phyloP scores from a whole-genome alignment of 2,888 invertebrate genomes.

The Harpagoxenus sublaevis region DNA sequence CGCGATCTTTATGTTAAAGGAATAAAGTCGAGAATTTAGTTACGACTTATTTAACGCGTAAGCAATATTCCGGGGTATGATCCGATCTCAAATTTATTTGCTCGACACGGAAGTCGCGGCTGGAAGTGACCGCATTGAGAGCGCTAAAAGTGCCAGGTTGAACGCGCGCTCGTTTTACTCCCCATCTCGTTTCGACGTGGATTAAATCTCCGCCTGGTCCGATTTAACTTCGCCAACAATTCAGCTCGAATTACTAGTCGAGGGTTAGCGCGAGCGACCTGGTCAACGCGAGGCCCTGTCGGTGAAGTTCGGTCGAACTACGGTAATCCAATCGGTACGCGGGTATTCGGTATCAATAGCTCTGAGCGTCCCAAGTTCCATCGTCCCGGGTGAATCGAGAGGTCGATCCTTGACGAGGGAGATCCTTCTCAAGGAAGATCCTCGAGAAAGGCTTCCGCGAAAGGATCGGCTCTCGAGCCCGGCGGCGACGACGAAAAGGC shows the following conservation, averaged over 20 bases:
- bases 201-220: constrained; percentile 11
- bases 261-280: not conserved
- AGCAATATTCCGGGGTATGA: not conserved
- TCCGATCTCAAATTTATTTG: not conserved
- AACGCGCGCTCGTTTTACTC: not conserved
- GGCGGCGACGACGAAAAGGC: constrained; percentile 74
- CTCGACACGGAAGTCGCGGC: not conserved
- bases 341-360: not conserved
- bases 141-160: not conserved
- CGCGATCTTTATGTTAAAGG: not conserved
- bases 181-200: not conserved
- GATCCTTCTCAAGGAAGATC: not conserved
- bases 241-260: constrained; percentile 34
- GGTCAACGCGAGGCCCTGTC: constrained; percentile 14
- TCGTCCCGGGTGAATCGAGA: not conserved
- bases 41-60: not conserved
- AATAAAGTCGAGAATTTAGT: not conserved
- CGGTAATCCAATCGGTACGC: not conserved
- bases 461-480: constrained; percentile 41
- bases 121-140: not conserved
- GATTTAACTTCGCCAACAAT: constrained; percentile 34
- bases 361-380: constrained; percentile 15
- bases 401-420: constrained; percentile 4
- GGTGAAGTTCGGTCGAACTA: constrained; percentile 17
- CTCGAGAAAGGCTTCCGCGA: not conserved